Evolutionary conservation across 1,140 invertebrate genomes (phyloP).

Genomic region (Stenopsyche tienmushanensis): DNA sequence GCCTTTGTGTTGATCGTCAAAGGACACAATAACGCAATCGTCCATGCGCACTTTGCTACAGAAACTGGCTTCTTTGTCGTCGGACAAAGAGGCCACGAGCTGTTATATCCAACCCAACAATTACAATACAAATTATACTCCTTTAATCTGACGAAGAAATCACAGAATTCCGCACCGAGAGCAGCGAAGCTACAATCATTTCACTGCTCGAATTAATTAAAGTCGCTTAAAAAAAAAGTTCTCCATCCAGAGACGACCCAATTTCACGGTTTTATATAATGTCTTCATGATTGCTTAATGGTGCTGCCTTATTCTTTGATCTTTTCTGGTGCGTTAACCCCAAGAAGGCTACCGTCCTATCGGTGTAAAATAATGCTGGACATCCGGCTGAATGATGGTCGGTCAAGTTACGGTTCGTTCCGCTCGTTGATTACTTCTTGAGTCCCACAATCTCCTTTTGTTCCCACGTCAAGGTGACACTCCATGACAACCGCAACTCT

Average conservation of each 20-base stretch:
- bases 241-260: not conserved
- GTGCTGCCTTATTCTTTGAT: too few species aligned
- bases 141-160: too few species aligned
- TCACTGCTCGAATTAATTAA: not conserved
- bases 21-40: too few species aligned
- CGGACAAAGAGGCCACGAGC: too few species aligned
- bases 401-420: conserved; percentile 14
- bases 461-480: conserved; percentile 23
- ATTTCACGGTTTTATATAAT: too few species aligned
- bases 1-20: too few species aligned
- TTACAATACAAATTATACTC: too few species aligned
- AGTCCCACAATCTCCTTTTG: conserved; percentile 9
- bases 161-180: too few species aligned
- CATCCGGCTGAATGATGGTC: conserved; percentile 10
- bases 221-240: not conserved
- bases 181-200: not conserved
- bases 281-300: too few species aligned
- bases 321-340: not conserved
- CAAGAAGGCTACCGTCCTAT: not conserved
- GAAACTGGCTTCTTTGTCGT: too few species aligned
- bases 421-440: conserved; percentile 5
- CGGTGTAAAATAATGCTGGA: not conserved
- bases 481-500: not conserved
- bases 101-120: too few species aligned
- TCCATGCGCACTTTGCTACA: too few species aligned